phyloP scores from a whole-genome alignment of 2,113 vertebrate species.

The human (Homo sapiens) region DNA sequence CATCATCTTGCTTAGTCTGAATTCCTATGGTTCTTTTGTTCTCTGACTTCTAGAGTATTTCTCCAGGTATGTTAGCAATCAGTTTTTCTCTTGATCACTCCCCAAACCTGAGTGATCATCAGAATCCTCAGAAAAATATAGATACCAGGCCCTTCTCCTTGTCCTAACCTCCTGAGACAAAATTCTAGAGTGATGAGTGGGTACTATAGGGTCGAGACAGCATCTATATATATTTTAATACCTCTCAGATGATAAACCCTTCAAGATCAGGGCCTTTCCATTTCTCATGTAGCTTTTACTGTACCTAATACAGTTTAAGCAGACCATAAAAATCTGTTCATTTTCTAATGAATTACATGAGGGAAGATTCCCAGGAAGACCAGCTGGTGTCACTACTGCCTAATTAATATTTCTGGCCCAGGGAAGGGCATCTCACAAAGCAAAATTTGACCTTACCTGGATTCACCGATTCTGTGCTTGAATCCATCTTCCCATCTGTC shows the following conservation, averaged over 20 bases:
- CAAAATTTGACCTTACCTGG: background rate
- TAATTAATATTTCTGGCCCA: slow-evolving; percentile 63
- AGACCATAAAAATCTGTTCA: background rate
- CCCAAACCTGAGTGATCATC: background rate
- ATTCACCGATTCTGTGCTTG: background rate
- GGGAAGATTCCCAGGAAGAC: slow-evolving; percentile 60
- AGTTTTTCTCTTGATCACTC: background rate
- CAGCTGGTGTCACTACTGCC: slow-evolving; percentile 73
- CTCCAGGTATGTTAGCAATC: background rate
- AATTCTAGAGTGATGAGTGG: background rate
- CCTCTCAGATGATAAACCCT: background rate
- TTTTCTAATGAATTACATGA: background rate
- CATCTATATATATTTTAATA: background rate
- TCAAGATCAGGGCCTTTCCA: background rate
- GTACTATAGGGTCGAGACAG: background rate
- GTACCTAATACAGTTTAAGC: background rate
- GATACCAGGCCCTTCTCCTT: background rate
- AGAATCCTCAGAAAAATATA: slow-evolving; percentile 18
- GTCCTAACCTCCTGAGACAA: background rate
- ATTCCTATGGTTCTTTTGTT: background rate
- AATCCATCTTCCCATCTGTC: background rate
- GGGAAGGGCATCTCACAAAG: background rate
- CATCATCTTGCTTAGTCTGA: background rate
- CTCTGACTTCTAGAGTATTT: background rate
- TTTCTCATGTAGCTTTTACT: background rate